These are phyloP conservation scores for Plotosus lineatus DNA, from an alignment of 2,113 vertebrate species.

Conservation along the genomic window DNA sequence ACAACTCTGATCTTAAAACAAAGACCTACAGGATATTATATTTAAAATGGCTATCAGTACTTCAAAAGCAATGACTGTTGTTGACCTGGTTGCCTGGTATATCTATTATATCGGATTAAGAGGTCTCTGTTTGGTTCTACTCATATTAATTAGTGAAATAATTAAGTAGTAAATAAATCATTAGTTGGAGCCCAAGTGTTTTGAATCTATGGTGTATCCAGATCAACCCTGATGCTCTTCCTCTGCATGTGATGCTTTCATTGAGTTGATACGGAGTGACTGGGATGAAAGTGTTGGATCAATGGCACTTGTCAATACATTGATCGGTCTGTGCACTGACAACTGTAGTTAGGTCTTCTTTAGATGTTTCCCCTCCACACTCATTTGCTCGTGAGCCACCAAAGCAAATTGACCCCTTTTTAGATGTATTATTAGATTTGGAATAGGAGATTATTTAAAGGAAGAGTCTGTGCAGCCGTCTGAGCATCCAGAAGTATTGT, in stretches of 20 bases:
- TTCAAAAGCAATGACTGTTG: too few relatives aligned
- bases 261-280: slow-evolving; percentile 24
- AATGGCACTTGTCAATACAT: slow-evolving; percentile 32
- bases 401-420: slow-evolving; percentile 8
- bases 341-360: background rate
- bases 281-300: slow-evolving; percentile 43
- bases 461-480: background rate
- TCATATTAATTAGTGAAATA: background rate
- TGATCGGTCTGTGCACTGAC: slow-evolving; percentile 29
- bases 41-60: background rate
- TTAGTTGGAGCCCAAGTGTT: background rate
- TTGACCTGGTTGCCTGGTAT: background rate
- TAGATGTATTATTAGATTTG: background rate
- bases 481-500: background rate
- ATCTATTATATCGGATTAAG: background rate
- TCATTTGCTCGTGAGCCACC: background rate
- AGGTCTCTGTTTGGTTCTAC: background rate
- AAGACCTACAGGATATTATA: background rate
- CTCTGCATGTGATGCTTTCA: background rate
- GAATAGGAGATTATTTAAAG: background rate
- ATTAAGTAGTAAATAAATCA: slow-evolving; percentile 5
- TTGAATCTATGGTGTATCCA: background rate
- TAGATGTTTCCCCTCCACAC: background rate
- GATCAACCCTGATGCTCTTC: background rate
- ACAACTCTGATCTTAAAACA: background rate